Percentiles rank a stretch among this genome's conserved stretches.
Conservation (phyloP, 1,140 invertebrate species). For the Luehdorfia chinensis region DNA sequence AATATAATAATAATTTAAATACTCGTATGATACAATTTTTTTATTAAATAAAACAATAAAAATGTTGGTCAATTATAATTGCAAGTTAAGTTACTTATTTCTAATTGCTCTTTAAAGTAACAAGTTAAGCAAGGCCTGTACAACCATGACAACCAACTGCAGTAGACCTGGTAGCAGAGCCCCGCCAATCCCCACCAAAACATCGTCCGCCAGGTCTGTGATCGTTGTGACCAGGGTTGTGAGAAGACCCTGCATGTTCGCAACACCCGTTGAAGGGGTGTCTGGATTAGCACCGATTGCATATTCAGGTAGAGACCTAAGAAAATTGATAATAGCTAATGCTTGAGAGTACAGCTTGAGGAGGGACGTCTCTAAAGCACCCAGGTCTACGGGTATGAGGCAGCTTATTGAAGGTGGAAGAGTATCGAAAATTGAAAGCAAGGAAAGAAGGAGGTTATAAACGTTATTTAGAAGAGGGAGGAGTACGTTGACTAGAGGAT, state of each 20-base stretch:
- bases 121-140: slow-evolving; percentile 46
- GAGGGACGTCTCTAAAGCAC: slow-evolving; percentile 59
- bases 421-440: slow-evolving; percentile 65
- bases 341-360: slow-evolving; percentile 66
- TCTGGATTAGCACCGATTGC: slow-evolving; percentile 55
- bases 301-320: slow-evolving; percentile 60
- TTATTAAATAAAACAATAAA: slow-evolving; percentile 24
- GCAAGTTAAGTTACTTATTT: slow-evolving; percentile 21
- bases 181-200: slow-evolving; percentile 53
- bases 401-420: slow-evolving; percentile 51
- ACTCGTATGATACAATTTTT: too few species aligned
- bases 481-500: slow-evolving; percentile 64
- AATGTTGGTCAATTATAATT: neutral
- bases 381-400: slow-evolving; percentile 58
- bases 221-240: slow-evolving; percentile 41
- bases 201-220: slow-evolving; percentile 54
- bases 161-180: slow-evolving; percentile 54
- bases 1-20: too few species aligned
- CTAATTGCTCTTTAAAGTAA: slow-evolving; percentile 33
- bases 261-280: slow-evolving; percentile 34
- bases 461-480: slow-evolving; percentile 66
- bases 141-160: slow-evolving; percentile 50
- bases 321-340: slow-evolving; percentile 64
- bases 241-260: slow-evolving; percentile 49
- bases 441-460: slow-evolving; percentile 60